These are phyloP conservation scores for Leptopterna dolabrata DNA, from an alignment of 2,888 invertebrate genomes.

Conservation along the genomic window DNA sequence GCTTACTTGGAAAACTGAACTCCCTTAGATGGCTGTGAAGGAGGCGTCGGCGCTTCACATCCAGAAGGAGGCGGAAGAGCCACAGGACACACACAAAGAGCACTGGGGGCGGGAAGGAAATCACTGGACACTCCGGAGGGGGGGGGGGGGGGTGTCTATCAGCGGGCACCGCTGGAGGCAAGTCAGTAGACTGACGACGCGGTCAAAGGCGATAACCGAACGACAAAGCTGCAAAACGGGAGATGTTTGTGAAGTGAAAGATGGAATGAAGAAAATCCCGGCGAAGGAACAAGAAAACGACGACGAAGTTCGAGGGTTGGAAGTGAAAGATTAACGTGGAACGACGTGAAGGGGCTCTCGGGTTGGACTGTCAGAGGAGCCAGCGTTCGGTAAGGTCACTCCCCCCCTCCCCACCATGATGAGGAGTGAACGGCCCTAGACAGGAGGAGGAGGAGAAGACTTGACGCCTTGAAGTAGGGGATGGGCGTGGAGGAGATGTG, in stretches of 20 bases:
- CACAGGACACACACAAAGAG: neutral
- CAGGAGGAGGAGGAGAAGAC: neutral
- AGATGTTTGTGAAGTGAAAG: neutral
- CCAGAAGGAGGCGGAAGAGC: neutral
- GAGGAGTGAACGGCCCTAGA: neutral
- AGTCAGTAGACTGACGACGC: neutral
- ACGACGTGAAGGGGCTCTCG: constrained; percentile 25
- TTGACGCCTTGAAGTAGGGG: neutral
- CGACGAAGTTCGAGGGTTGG: neutral
- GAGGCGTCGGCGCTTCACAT: neutral
- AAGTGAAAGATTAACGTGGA: neutral
- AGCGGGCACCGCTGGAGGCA: neutral
- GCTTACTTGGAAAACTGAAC: neutral
- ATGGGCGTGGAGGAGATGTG: neutral
- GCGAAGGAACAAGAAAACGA: neutral
- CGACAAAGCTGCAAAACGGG: neutral
- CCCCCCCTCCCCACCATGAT: neutral
- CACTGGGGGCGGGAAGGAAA: neutral
- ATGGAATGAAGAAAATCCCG: neutral
- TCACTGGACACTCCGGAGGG: neutral
- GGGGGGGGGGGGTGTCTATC: neutral
- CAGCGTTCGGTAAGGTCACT: neutral
- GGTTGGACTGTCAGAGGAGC: neutral
- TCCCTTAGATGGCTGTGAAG: neutral
- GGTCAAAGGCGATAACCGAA: neutral